Evolutionary conservation across 1,140 invertebrate species (phyloP), one percentile per base, ranked within the genome.

Genomic region (Helicorthomorpha holstii): DNA sequence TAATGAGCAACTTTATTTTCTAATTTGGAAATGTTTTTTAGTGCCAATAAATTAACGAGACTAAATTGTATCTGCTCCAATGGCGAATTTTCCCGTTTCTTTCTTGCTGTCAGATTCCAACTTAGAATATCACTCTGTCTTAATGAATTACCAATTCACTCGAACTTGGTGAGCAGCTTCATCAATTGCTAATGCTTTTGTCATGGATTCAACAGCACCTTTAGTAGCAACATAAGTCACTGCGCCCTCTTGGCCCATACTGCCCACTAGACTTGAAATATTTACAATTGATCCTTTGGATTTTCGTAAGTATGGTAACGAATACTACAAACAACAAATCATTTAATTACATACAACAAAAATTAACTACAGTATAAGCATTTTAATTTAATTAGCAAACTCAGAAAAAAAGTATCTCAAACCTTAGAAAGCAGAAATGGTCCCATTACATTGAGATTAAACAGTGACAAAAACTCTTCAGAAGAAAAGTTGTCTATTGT

Each of bases 251-350:
- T 68, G 66, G 14, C 63, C 65, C 24, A 67, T 64, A 41, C 57
- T 48, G 14, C 56, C 62, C 24, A 67, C 65, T 7, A 66, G 51
- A 51, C 65, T 67, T 7, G 63, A 57, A 27, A 59, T 58, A 52
- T 67, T 67, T 47, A 68, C 66, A 16, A 68, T 66, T 50, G 61
- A 65, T 7, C 66, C 66, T 29, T 64, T 53, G 1, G 59, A 61
- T 49, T 66, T 64, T 7, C 66, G 50, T 12, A 68, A 53, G 47
- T 66, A 48, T 14, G 66, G 65, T 50, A 68, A 50, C 14, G 48
- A 42, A 38, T 53, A 51, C 54, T 58, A 27, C 2, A 57, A 55
- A 19, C 38, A 41, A 12, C 12, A 41, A 41, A 41, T 41, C 38
- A 41, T 41, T 41, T 12, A 41, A 41, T 12, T 41, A 41, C 19